These are phyloP conservation scores for Hucho hucho DNA, from an alignment of 2,113 vertebrate species.

Conservation along the genomic window DNA sequence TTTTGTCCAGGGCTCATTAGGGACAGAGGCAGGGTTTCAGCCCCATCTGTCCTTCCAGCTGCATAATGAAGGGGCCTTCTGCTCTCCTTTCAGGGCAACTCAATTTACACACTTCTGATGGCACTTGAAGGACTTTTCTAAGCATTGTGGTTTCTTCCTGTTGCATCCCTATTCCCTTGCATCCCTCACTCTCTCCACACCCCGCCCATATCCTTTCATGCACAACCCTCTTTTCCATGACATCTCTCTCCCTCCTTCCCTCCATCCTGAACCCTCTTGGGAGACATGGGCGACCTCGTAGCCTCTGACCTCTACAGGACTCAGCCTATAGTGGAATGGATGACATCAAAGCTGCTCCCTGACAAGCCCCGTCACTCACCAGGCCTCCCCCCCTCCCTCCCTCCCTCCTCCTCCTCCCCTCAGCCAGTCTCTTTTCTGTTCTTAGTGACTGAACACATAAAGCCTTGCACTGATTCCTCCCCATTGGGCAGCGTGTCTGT, in stretches of 20 bases:
- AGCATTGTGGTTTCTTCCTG: conserved; percentile 7
- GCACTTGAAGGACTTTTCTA: neutral
- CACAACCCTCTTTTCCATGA: conserved; percentile 13
- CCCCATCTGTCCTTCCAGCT: neutral
- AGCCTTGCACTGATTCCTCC: conserved; percentile 39
- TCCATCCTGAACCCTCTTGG: conserved; percentile 14
- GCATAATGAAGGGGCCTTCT: neutral
- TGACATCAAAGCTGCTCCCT: conserved; percentile 44
- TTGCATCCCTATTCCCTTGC: neutral
- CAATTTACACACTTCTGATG: neutral
- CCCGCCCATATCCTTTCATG: conserved; percentile 1
- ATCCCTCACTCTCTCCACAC: neutral
- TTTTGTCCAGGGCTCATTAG: conserved; percentile 5
- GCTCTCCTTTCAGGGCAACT: neutral
- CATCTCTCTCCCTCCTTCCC: conserved; percentile 18
- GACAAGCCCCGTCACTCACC: conserved; percentile 25
- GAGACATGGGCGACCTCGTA: conserved; percentile 38
- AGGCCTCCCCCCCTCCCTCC: conserved; percentile 12
- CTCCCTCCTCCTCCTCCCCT: neutral
- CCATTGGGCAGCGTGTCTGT: too few species aligned
- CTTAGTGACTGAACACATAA: conserved; percentile 40
- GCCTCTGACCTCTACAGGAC: conserved; percentile 31
- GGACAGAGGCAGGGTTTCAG: neutral
- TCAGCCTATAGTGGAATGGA: conserved; percentile 16
- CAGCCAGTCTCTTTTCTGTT: neutral